Conservation (phyloP, 2,888 invertebrate species). For the Plagodis dolabraria region DNA sequence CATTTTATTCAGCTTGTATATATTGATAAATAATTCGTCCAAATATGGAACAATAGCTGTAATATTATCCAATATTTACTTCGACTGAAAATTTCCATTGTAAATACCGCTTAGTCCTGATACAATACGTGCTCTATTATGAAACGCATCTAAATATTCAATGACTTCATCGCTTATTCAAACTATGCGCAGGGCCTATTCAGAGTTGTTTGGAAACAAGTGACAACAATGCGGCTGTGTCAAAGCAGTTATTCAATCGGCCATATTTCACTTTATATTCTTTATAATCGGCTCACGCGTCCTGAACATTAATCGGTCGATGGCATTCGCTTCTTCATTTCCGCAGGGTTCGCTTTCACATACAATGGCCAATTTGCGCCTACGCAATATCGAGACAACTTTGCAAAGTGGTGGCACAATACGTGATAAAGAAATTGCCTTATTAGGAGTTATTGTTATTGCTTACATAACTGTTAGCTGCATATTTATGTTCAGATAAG, state of each 20-base stretch:
- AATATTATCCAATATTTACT: no score
- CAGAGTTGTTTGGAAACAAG: constrained; percentile 1
- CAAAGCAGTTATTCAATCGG: constrained; percentile 10
- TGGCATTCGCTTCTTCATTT: constrained; percentile 35
- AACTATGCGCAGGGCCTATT: neutral
- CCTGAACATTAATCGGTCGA: constrained; percentile 29
- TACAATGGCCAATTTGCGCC: constrained; percentile 42
- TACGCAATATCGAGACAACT: constrained; percentile 38
- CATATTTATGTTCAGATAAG: constrained; percentile 36
- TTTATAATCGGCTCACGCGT: constrained; percentile 30
- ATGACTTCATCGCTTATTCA: neutral
- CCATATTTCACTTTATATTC: constrained; percentile 12
- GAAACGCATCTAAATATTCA: neutral
- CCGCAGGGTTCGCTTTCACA: constrained; percentile 34
- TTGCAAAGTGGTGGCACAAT: constrained; percentile 37
- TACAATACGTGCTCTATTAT: neutral
- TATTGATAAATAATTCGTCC: no score
- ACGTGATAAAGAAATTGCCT: constrained; percentile 40
- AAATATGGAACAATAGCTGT: no score
- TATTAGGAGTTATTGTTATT: constrained; percentile 38
- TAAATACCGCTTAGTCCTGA: neutral
- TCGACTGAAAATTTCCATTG: neutral
- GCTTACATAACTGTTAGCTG: constrained; percentile 37
- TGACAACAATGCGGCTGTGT: constrained; percentile 5
- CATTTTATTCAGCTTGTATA: no score